Base-by-base conservation (phyloP, 2,888 invertebrate genomes). In the Sepioteuthis lessoniana region DNA sequence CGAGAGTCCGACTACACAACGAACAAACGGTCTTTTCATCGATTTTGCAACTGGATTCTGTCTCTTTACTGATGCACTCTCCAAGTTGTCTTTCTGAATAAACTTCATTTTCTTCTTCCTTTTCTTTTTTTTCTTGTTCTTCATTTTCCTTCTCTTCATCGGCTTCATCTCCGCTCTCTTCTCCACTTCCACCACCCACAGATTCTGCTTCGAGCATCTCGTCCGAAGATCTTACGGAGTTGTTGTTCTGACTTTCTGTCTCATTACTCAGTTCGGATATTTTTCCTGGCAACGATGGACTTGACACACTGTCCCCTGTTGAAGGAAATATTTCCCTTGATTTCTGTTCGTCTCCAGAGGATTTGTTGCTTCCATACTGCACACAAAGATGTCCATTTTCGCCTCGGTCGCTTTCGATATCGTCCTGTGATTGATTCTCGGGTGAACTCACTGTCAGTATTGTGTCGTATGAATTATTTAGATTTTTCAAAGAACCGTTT, bases 381-480 rank as follows among this genome's bases (percentile, higher is more conserved):
- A 76, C 76, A 35, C 76, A 76, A 13, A 76, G 31, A 76, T 76
- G 3, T n/a, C 76, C 76, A 35, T 76, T 76, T 76, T 76, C 76
- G 2, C 13, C 76, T 10, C 76, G 76, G n/a, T 76, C 76, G 35
- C 76, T 76, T 1, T 16, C 76, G 13, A 76, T 25, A n/a, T 46
- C 46, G 28, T 91, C 46, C 46, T 38, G 91, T 2, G 91, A 91
- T 25, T 91, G 91, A 46, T 31, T 47, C 47, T 92, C 92, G 21
- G 92, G 92, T 21, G 92, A 92, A 92, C 92, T 92, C 19, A 47
- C 10, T 2, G 31, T 46, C 42, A 92, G 21, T 47, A 92, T 47
- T 8, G 92, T 92, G 19, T 92, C 92, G 21, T 47, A 92, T 8
- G 92, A 92, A 42, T n/a, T 46, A 92, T 92, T 92, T 42, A 28